Evolutionary conservation across 2,797 vertebrate genomes (phyloP), one percentile per base, ranked within the genome.

Genomic region (Parotocinclus haroldoi): DNA sequence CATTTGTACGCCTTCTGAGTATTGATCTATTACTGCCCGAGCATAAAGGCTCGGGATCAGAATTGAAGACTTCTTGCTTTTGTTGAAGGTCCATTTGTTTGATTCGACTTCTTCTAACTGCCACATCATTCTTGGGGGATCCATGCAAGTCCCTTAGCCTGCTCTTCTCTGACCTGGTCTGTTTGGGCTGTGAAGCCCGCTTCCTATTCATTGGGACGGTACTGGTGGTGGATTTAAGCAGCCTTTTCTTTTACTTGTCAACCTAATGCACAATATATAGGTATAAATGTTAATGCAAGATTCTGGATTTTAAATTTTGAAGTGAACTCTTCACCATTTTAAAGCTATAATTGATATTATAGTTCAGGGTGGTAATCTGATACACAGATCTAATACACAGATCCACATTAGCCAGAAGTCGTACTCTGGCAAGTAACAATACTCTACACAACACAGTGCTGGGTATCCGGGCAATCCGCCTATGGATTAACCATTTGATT

Each of bases 181-280:
- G 3, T 38, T 38, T 14, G 11, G 7, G 14, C 12, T 19, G 40
- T 14, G 42, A 37, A 42, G 51, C 12, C 11, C 37, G 63, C 3
- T 49, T 42, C 13, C 40, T 56, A 18, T 71, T 75, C 63, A 75
- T 75, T 0, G 38, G 11, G 44, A 52, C 36, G 37, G 18, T 19
- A 11, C 8, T 51, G 58, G 51, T 27, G 1, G 50, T 44, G 38
- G 39, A 63, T 4, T 53, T 13, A 27, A 27, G 5, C 12, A 44
- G 42, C 37, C 48, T 68, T 16, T 8, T 42, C 27, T 27, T 2
- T 5, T 27, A 2, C 27, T 27, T 27, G 27, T 27, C 27, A 27
- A 27, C 27, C 27, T 27, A 27, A 27, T 27, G 27, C 27, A 27
- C 27, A 27, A 27, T 27, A 27, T 5, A 5, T 27, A 27, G 27